Percentiles rank a stretch among this genome's conserved stretches.
phyloP scores from a whole-genome alignment of 2,113 vertebrate genomes.

The Elachura formosa region DNA sequence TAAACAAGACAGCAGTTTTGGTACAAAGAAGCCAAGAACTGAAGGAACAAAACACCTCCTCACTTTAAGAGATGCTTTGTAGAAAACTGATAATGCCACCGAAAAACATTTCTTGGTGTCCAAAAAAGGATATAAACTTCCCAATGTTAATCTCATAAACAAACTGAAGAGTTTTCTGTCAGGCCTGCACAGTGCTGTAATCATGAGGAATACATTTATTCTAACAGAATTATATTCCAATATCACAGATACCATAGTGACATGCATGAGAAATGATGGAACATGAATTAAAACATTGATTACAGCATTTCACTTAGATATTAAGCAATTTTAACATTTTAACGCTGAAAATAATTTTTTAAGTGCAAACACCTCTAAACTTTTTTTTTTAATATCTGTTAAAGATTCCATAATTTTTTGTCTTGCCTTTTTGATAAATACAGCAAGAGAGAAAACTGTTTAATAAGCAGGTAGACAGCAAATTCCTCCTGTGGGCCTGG shows the following conservation, averaged over 20 bases:
- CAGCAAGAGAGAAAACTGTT: neutral
- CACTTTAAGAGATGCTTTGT: neutral
- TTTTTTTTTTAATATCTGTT: neutral
- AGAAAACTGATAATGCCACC: neutral
- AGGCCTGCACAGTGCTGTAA: neutral
- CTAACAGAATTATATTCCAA: neutral
- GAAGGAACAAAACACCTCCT: conserved; percentile 23
- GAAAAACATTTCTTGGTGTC: neutral
- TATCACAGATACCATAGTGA: neutral
- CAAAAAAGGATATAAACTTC: neutral
- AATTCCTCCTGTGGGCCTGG: neutral
- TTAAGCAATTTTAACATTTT: neutral
- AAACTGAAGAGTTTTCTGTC: neutral
- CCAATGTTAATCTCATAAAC: neutral
- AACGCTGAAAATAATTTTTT: neutral
- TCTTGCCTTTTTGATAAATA: neutral
- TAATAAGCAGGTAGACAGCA: neutral
- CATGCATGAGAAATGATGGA: neutral
- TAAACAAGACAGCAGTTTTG: conserved; percentile 18
- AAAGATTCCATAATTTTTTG: neutral
- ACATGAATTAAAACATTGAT: conserved; percentile 21
- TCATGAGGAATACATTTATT: neutral
- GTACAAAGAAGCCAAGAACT: conserved; percentile 31
- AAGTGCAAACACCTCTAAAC: neutral
- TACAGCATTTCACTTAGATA: neutral